Percentiles rank a stretch among this genome's conserved stretches.
phyloP scores from a whole-genome alignment of 2,113 vertebrate species.

The Grallaria varia region DNA sequence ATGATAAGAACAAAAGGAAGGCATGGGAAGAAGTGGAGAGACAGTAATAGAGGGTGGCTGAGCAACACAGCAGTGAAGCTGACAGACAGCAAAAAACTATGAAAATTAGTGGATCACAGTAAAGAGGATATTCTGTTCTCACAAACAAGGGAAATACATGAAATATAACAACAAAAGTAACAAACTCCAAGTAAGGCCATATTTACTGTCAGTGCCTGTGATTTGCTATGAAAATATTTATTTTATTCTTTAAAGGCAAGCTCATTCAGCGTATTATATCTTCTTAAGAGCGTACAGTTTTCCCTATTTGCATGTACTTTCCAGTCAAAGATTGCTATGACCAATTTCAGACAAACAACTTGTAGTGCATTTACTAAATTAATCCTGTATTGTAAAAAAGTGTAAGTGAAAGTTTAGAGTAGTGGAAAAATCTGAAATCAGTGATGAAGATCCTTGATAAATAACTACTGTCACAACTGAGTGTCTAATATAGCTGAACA shows the following conservation, averaged over 20 bases:
- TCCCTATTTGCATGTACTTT: not conserved
- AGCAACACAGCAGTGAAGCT: not conserved
- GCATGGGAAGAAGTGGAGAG: constrained; percentile 3
- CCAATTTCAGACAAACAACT: not conserved
- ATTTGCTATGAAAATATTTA: not conserved
- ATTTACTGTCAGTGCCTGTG: constrained; percentile 46
- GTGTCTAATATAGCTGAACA: not conserved
- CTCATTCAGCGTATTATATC: constrained; percentile 41
- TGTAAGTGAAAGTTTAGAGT: not conserved
- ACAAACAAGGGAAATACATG: not conserved
- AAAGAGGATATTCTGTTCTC: constrained; percentile 3
- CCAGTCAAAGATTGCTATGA: not conserved
- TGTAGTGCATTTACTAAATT: not conserved
- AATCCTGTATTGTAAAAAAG: not conserved
- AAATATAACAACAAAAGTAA: not conserved
- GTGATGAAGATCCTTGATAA: not conserved
- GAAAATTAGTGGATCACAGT: not conserved
- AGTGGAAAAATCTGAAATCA: not conserved
- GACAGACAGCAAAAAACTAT: constrained; percentile 3
- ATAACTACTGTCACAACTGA: not conserved
- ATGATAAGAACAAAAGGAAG: not conserved
- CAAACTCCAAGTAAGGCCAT: constrained; percentile 37
- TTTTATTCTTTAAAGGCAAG: not conserved
- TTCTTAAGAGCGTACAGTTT: not conserved
- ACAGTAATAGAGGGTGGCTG: not conserved